A percentile compares a stretch with the other conserved stretches of the same genome.
These are phyloP conservation scores for Machimus atricapillus DNA, from an alignment of 2,888 invertebrate species.

Conservation along the genomic window DNA sequence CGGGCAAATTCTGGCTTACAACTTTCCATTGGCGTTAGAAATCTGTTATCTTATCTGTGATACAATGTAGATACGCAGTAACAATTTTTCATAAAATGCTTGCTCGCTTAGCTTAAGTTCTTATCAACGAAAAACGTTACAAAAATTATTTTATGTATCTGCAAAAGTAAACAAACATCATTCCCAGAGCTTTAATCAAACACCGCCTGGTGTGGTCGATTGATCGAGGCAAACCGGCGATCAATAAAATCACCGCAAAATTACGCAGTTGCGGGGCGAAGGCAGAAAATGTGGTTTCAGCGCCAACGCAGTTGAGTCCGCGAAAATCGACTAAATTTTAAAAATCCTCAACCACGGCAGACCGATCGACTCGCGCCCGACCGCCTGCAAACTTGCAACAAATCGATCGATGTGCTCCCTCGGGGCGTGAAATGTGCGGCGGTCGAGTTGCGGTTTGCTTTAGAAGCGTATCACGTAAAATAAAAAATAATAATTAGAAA, in stretches of 20 bases:
- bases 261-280: neutral
- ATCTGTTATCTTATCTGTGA: no score
- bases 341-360: neutral
- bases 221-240: neutral
- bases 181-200: neutral
- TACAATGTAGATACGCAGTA: no score
- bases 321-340: neutral
- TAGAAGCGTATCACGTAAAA: neutral
- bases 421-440: neutral
- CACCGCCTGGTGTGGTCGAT: neutral
- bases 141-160: neutral
- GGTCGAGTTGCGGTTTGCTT: neutral
- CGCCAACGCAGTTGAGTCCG: neutral
- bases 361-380: neutral
- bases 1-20: no score
- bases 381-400: neutral
- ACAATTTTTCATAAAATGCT: no score
- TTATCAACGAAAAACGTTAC: neutral
- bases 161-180: neutral
- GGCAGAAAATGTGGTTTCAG: neutral
- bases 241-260: neutral
- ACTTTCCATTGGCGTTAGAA: no score
- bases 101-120: neutral
- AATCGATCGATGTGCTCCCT: neutral
- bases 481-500: neutral